Conservation (phyloP, 2,888 invertebrate genomes). For the Drosophila quinaria region DNA sequence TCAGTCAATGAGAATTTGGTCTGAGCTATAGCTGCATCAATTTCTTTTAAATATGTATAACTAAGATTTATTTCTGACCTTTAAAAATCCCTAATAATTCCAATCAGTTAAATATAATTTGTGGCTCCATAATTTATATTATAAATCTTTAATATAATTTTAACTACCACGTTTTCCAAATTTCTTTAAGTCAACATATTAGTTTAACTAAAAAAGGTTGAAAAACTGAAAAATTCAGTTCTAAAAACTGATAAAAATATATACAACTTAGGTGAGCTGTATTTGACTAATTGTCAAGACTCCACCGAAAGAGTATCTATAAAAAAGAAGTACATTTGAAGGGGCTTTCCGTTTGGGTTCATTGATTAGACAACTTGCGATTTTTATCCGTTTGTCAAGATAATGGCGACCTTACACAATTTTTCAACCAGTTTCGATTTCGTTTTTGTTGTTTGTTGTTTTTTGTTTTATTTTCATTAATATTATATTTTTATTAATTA, state of each 20-base stretch:
- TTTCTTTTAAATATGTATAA: no score
- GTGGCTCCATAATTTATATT: no score
- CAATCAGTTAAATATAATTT: background rate
- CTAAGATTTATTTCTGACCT: no score
- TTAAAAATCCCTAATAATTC: background rate
- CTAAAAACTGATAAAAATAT: background rate
- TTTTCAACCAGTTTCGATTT: constrained; percentile 42
- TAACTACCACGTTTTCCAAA: background rate
- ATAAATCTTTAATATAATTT: background rate
- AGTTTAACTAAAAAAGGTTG: background rate
- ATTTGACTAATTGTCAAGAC: constrained; percentile 6
- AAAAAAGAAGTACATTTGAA: background rate
- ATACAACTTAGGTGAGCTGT: background rate
- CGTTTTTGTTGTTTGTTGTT: constrained; percentile 4
- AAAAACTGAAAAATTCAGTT: background rate
- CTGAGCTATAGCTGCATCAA: no score
- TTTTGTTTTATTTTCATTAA: constrained; percentile 6
- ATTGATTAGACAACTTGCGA: constrained; percentile 54
- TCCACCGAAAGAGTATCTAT: background rate
- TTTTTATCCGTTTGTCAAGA: constrained; percentile 69
- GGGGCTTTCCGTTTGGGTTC: constrained; percentile 19
- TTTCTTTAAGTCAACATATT: background rate
- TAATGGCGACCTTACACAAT: constrained; percentile 77
- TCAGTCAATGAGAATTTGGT: no score
- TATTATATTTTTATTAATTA: constrained; percentile 38